Conservation (phyloP, 2,113 vertebrate species). For the Melanotaenia duboulayi region DNA sequence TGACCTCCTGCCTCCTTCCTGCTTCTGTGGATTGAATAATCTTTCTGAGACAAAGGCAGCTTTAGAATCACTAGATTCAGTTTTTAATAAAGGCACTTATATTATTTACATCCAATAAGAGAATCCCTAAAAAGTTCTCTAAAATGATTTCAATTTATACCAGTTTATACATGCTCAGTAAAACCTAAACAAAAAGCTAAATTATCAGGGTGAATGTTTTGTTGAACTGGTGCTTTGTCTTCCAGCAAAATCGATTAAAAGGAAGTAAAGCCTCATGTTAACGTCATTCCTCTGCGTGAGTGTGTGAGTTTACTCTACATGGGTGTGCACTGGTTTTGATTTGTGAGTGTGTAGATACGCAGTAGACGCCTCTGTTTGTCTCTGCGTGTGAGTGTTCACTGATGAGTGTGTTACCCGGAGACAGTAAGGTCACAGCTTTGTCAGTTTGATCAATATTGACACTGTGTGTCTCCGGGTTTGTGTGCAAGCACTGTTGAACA, state of each 20-base stretch:
- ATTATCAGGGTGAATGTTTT: neutral
- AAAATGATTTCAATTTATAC: neutral
- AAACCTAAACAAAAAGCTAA: neutral
- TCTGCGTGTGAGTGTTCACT: conserved; percentile 41
- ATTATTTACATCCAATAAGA: neutral
- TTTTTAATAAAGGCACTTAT: neutral
- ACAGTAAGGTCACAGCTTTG: conserved; percentile 69
- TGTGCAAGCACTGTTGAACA: conserved; percentile 8
- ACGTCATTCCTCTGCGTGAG: conserved; percentile 2
- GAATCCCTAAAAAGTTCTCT: neutral
- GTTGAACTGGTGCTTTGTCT: conserved; percentile 10
- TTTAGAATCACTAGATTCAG: neutral
- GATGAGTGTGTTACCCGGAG: conserved; percentile 53
- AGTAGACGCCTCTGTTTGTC: conserved; percentile 49
- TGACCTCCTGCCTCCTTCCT: no score
- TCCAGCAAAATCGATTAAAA: conserved; percentile 1
- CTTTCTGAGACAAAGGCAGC: neutral
- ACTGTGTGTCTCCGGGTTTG: conserved; percentile 17
- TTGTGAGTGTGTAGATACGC: conserved; percentile 10
- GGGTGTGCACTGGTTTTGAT: neutral
- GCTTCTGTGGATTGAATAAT: neutral
- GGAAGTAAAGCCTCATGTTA: neutral
- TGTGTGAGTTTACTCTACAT: neutral
- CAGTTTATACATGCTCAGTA: neutral
- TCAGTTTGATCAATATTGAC: conserved; percentile 75